Conservation (phyloP, 2,888 invertebrate species). For the Dimorphilus gyrociliatus region DNA sequence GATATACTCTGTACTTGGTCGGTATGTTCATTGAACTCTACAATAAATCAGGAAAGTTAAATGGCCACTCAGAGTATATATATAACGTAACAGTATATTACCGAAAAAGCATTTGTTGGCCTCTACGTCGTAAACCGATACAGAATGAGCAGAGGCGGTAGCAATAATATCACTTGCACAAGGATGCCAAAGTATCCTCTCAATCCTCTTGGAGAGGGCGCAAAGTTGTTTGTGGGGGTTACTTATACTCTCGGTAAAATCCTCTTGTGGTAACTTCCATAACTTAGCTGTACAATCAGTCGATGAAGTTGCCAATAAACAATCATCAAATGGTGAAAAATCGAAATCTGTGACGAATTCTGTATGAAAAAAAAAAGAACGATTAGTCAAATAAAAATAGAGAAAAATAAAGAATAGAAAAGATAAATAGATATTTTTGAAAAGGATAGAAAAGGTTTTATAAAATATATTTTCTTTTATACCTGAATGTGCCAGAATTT, state of each 20-base stretch:
- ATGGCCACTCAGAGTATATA: background rate
- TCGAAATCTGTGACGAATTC: slow-evolving; percentile 86
- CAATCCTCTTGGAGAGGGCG: slow-evolving; percentile 60
- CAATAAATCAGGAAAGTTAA: slow-evolving; percentile 7
- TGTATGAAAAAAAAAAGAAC: slow-evolving; percentile 54
- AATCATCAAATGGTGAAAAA: slow-evolving; percentile 88
- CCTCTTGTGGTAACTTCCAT: slow-evolving; percentile 71
- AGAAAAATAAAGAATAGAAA: background rate
- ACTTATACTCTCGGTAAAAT: slow-evolving; percentile 53
- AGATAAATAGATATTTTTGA: background rate
- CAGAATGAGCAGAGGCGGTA: slow-evolving; percentile 61
- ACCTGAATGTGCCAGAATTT: slow-evolving; percentile 7
- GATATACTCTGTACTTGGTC: slow-evolving; percentile 75
- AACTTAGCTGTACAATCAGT: slow-evolving; percentile 48
- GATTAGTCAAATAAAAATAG: slow-evolving; percentile 1
- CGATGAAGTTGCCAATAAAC: slow-evolving; percentile 65
- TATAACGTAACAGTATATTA: background rate
- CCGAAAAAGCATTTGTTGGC: slow-evolving; percentile 2
- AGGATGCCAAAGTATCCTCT: slow-evolving; percentile 78
- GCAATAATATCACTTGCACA: slow-evolving; percentile 73
- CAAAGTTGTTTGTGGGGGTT: too few relatives aligned
- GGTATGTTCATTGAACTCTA: slow-evolving; percentile 53
- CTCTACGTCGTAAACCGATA: slow-evolving; percentile 65
- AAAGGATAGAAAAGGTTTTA: too few relatives aligned
- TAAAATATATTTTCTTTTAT: background rate